Percentiles rank a stretch among this genome's conserved stretches.
Evolutionary conservation across 2,888 invertebrate genomes (phyloP).

Genomic region (Dynastes maya): DNA sequence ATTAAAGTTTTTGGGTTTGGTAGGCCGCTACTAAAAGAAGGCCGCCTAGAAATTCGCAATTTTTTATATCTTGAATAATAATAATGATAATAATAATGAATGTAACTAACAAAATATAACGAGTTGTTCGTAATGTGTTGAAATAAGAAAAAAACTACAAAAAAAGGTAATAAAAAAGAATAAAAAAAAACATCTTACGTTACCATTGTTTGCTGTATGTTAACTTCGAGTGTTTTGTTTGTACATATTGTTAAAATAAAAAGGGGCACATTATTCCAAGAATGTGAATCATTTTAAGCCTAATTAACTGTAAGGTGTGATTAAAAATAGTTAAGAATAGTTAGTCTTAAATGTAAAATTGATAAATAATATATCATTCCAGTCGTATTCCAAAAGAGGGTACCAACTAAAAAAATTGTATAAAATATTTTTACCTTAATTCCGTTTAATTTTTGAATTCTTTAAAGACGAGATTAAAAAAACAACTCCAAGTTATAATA

Average conservation of each 20-base stretch:
- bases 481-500: constrained; percentile 16
- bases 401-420: constrained; percentile 60
- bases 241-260: constrained; percentile 51
- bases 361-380: constrained; percentile 63
- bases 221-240: constrained; percentile 48
- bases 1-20: constrained; percentile 23
- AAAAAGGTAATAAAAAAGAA: constrained; percentile 23
- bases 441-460: constrained; percentile 56
- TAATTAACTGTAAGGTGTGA: constrained; percentile 67
- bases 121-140: constrained; percentile 49
- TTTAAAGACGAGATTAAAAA: background rate
- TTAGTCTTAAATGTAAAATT: constrained; percentile 66
- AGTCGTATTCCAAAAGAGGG: constrained; percentile 60
- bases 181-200: constrained; percentile 33
- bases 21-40: constrained; percentile 39
- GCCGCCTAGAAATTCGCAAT: constrained; percentile 42
- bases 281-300: constrained; percentile 61
- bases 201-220: constrained; percentile 44
- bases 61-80: constrained; percentile 46
- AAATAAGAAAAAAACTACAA: constrained; percentile 43
- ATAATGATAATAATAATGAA: constrained; percentile 46
- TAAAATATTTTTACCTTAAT: constrained; percentile 66
- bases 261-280: constrained; percentile 49
- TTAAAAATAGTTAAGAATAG: constrained; percentile 64
- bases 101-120: constrained; percentile 46